These are phyloP conservation scores for Ricordea florida DNA, from an alignment of 92 coral and sea anemone species.

Conservation along the genomic window DNA sequence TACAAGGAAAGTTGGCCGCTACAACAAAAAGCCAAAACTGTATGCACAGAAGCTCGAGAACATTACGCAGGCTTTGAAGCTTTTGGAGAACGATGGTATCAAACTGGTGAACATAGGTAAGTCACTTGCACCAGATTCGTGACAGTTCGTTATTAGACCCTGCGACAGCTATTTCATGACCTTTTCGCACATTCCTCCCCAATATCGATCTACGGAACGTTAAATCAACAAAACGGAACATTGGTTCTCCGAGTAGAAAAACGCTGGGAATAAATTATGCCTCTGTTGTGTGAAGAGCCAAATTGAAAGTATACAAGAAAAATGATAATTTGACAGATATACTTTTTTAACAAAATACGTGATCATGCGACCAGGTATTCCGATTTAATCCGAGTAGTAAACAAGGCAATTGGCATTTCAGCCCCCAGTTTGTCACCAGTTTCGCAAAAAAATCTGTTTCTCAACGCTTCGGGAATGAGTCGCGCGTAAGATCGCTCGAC, in stretches of 20 bases:
- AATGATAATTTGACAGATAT: too few relatives aligned
- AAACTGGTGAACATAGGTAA: constrained; percentile 95
- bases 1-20: constrained; percentile 74
- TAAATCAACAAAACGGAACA: constrained; percentile 23
- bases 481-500: too few relatives aligned
- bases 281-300: too few relatives aligned
- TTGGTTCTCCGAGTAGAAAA: not conserved
- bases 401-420: too few relatives aligned
- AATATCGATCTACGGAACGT: not conserved
- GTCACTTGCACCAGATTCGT: constrained; percentile 7
- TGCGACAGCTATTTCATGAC: not conserved
- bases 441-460: too few relatives aligned
- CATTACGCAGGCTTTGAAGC: constrained; percentile 79
- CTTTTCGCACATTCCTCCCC: not conserved
- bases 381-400: too few relatives aligned
- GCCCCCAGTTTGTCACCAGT: too few relatives aligned
- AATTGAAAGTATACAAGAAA: too few relatives aligned
- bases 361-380: too few relatives aligned
- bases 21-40: constrained; percentile 73
- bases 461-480: too few relatives aligned
- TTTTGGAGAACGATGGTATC: constrained; percentile 83
- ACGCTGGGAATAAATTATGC: not conserved
- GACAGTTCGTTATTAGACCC: not conserved
- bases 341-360: too few relatives aligned
- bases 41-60: constrained; percentile 93